These are phyloP conservation scores for Heteractis magnifica DNA, from an alignment of 92 coral and sea anemone species.

Conservation along the genomic window DNA sequence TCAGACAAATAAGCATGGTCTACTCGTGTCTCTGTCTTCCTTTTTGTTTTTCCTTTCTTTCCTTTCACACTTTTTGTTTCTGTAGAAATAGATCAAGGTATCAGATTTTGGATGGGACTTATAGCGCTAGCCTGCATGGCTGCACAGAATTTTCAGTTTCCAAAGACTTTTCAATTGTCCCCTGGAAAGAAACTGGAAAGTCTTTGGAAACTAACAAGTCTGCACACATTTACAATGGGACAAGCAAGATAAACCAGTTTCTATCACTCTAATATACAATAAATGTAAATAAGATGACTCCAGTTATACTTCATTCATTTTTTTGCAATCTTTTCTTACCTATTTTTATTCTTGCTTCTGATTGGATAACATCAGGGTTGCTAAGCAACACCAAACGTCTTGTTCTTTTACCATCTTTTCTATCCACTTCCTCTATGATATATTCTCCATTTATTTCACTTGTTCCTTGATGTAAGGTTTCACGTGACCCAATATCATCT, in stretches of 20 bases:
- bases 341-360: conserved; percentile 78
- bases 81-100: neutral
- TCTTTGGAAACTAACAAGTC: too few species aligned
- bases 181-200: too few species aligned
- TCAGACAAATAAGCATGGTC: conserved; percentile 72
- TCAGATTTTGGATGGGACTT: neutral
- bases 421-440: conserved; percentile 81
- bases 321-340: conserved; percentile 6
- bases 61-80: conserved; percentile 12
- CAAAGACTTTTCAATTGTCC: too few species aligned
- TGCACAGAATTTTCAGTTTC: too few species aligned
- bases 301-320: neutral
- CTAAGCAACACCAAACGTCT: conserved; percentile 86
- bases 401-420: conserved; percentile 62
- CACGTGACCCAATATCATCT: conserved; percentile 87
- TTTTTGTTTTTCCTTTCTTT: conserved; percentile 55
- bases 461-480: conserved; percentile 63
- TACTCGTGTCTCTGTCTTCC: conserved; percentile 51
- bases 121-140: too few species aligned
- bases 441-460: conserved; percentile 70
- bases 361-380: conserved; percentile 71
- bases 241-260: too few species aligned
- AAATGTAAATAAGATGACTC: too few species aligned
- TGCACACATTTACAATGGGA: too few species aligned
- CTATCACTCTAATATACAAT: too few species aligned